These are phyloP conservation scores for Phaenicophaeus curvirostris DNA, from an alignment of 2,797 vertebrate genomes.

Conservation along the genomic window DNA sequence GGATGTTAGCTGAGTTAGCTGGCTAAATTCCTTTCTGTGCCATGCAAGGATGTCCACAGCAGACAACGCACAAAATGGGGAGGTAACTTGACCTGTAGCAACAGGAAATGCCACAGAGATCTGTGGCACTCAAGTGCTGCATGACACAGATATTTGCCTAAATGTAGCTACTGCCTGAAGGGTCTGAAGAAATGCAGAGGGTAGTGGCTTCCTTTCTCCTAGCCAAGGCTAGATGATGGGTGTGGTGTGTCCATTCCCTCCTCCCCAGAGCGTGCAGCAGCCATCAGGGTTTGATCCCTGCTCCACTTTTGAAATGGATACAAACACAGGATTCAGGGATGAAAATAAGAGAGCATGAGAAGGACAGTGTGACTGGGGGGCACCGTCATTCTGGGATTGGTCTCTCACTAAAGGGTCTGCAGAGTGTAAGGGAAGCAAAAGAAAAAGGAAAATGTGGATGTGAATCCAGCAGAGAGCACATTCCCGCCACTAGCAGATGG, in stretches of 20 bases:
- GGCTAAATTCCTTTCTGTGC: neutral
- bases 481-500: neutral
- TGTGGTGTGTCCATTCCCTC: neutral
- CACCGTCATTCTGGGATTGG: neutral
- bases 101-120: neutral
- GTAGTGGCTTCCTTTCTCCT: neutral
- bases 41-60: fast-evolving
- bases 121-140: neutral
- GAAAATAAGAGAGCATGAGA: neutral
- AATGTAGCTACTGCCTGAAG: neutral
- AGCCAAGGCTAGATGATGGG: neutral
- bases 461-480: neutral
- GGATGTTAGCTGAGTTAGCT: neutral
- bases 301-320: neutral
- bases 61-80: neutral
- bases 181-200: neutral
- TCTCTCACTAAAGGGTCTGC: neutral
- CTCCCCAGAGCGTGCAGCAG: neutral
- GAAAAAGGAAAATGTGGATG: neutral
- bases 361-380: neutral
- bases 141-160: neutral
- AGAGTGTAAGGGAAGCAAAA: neutral
- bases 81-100: neutral
- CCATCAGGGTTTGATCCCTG: neutral
- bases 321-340: fast-evolving